These are phyloP conservation scores for Drosophila melanica DNA, from an alignment of 1,140 invertebrate species.

Conservation along the genomic window DNA sequence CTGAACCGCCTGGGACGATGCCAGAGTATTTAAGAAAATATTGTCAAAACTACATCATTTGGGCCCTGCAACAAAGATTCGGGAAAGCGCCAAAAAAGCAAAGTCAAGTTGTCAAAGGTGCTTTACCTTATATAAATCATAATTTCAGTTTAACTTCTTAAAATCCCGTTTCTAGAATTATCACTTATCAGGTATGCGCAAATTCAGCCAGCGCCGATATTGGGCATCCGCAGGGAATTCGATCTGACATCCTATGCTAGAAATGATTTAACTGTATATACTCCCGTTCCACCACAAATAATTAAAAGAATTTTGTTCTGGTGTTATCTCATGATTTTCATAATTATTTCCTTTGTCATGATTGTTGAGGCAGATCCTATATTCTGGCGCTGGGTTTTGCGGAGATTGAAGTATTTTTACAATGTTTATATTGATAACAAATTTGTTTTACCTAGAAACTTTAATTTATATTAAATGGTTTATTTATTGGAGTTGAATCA, in stretches of 20 bases:
- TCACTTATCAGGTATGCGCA: not conserved
- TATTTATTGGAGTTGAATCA: too few species aligned
- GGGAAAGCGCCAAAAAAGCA: too few species aligned
- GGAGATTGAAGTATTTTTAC: not conserved
- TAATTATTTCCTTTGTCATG: not conserved
- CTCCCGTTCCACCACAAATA: too few species aligned
- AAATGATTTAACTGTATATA: too few species aligned
- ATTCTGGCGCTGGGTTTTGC: conserved; percentile 2
- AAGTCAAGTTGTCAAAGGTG: too few species aligned
- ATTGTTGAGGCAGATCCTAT: not conserved
- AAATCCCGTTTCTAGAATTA: not conserved
- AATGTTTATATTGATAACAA: not conserved
- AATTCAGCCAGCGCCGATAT: not conserved
- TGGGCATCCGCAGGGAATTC: not conserved
- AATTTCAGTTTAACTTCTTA: too few species aligned
- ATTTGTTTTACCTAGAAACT: too few species aligned
- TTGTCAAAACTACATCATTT: not conserved
- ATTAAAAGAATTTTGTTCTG: not conserved
- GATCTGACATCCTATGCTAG: too few species aligned
- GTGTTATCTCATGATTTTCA: not conserved
- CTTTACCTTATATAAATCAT: too few species aligned
- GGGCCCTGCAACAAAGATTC: not conserved
- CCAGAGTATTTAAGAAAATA: not conserved
- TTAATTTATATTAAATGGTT: too few species aligned
- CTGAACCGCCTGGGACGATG: not conserved